Evolutionary conservation across 2,888 invertebrate genomes (phyloP).

Genomic region (Volucella inanis): DNA sequence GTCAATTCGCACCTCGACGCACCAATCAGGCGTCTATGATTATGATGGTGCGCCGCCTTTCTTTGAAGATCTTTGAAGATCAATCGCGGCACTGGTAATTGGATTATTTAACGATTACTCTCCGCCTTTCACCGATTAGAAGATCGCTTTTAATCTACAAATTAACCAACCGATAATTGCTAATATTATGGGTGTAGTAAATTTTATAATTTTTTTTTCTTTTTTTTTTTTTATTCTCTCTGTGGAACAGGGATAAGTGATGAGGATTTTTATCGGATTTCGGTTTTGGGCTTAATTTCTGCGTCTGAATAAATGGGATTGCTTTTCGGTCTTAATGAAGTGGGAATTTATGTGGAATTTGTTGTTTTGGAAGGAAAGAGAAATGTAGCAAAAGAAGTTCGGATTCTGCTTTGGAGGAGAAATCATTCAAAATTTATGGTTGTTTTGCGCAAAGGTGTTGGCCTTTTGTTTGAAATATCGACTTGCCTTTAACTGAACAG

Average conservation of each 20-base stretch:
- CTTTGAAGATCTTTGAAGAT: constrained; percentile 66
- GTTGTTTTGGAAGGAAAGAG: not conserved
- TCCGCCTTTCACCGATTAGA: constrained; percentile 50
- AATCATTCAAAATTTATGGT: too few species aligned
- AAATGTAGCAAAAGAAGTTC: not conserved
- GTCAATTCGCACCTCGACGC: constrained; percentile 61
- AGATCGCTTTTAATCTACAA: constrained; percentile 60
- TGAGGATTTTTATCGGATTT: constrained; percentile 17
- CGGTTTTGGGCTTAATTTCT: constrained; percentile 19
- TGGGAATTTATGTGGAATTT: constrained; percentile 34
- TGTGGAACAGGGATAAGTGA: not conserved
- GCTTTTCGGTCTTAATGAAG: not conserved
- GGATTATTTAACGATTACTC: constrained; percentile 58
- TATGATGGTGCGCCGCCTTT: constrained; percentile 49
- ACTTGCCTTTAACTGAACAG: too few species aligned
- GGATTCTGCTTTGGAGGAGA: too few species aligned
- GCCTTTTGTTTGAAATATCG: too few species aligned
- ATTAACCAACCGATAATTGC: constrained; percentile 62
- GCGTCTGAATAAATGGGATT: not conserved
- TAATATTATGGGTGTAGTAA: constrained; percentile 46
- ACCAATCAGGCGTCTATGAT: constrained; percentile 64
- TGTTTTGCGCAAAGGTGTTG: too few species aligned
- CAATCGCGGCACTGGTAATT: constrained; percentile 56
- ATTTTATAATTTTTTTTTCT: not conserved
- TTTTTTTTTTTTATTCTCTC: not conserved